Conservation (phyloP, 2,888 invertebrate species). For the Alloscopus bannaensis region DNA sequence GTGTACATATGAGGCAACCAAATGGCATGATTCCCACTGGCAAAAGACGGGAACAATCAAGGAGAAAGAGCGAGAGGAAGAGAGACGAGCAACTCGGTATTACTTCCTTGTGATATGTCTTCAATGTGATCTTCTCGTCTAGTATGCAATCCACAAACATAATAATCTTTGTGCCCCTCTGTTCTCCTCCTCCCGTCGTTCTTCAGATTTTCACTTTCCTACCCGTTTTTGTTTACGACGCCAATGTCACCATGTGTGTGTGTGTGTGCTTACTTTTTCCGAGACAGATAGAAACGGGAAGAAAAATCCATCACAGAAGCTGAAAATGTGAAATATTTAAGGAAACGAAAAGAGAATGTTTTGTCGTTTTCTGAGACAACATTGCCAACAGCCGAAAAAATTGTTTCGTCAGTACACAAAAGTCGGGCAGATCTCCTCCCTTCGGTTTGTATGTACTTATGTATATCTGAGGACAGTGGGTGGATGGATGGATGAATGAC, state of each 20-base stretch:
- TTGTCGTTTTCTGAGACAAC: slow-evolving; percentile 58
- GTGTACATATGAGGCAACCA: no score
- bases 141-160: slow-evolving; percentile 43
- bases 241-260: neutral
- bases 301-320: slow-evolving; percentile 32
- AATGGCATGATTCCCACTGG: no score
- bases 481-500: slow-evolving; percentile 10
- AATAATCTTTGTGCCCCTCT: slow-evolving; percentile 53
- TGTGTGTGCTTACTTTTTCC: slow-evolving; percentile 18
- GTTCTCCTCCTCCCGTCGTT: no score
- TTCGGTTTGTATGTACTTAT: slow-evolving; percentile 6
- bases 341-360: slow-evolving; percentile 44
- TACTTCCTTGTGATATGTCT: no score
- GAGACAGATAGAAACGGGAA: no score
- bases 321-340: slow-evolving; percentile 6
- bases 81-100: no score
- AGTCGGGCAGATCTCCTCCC: neutral
- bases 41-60: no score
- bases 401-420: neutral
- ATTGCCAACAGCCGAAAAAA: slow-evolving; percentile 51
- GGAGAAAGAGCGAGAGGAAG: no score
- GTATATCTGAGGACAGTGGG: neutral
- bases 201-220: slow-evolving; percentile 20
- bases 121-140: no score
- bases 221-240: no score